phyloP scores from a whole-genome alignment of 1,140 invertebrate genomes.

The Theocolax elegans region DNA sequence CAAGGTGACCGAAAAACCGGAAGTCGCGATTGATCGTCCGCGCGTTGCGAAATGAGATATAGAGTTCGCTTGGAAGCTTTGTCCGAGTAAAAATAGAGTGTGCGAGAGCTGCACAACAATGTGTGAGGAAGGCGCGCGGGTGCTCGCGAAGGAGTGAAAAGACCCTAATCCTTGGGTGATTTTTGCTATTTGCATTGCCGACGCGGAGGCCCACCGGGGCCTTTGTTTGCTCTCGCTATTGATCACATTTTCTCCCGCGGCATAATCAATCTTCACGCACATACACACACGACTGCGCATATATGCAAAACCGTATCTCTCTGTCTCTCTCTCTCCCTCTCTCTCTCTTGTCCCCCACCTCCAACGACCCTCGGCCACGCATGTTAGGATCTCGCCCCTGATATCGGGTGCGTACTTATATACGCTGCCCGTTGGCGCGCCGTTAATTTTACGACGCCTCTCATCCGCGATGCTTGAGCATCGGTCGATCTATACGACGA shows the following conservation, averaged over 20 bases:
- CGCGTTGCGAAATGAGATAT: slow-evolving; percentile 12
- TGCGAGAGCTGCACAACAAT: background rate
- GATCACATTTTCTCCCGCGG: slow-evolving; percentile 67
- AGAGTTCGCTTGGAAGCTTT: too few species aligned
- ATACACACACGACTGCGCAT: slow-evolving; percentile 48
- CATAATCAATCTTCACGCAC: slow-evolving; percentile 68
- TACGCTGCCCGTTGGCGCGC: background rate
- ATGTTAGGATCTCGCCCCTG: slow-evolving; percentile 29
- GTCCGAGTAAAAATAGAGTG: too few species aligned
- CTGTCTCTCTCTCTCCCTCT: background rate
- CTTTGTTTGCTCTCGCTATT: slow-evolving; percentile 66
- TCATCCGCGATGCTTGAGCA: background rate
- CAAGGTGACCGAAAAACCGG: slow-evolving; percentile 43
- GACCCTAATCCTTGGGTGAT: slow-evolving; percentile 54
- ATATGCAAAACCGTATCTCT: slow-evolving; percentile 45
- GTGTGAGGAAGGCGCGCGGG: background rate
- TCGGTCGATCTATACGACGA: background rate
- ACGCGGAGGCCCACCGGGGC: slow-evolving; percentile 46
- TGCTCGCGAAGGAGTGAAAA: slow-evolving; percentile 24
- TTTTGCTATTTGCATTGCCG: slow-evolving; percentile 63
- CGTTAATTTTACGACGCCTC: slow-evolving; percentile 34
- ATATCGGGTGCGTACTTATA: background rate
- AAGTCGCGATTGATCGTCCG: slow-evolving; percentile 45
- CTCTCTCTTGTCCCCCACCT: slow-evolving; percentile 1
- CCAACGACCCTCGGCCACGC: slow-evolving; percentile 10